Evolutionary conservation across 2,797 vertebrate genomes (phyloP).

Genomic region (Gallirallus australis): DNA sequence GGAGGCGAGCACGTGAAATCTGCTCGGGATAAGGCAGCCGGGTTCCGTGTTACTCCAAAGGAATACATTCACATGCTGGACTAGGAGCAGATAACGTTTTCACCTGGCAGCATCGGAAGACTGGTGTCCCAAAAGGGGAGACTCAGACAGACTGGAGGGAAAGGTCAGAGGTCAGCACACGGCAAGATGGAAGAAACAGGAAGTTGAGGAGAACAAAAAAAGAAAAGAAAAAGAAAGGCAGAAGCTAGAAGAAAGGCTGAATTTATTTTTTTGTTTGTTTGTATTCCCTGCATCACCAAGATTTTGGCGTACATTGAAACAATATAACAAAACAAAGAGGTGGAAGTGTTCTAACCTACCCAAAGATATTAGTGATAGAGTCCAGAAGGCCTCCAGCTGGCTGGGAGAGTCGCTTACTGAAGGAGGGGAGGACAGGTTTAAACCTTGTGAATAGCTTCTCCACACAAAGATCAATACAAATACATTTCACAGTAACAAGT

Average conservation of each 20-base stretch:
- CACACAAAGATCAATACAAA: conserved; percentile 70
- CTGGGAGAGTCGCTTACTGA: conserved; percentile 91
- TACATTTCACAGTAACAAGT: conserved; percentile 64
- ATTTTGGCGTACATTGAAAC: conserved; percentile 63
- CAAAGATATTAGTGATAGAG: conserved; percentile 98
- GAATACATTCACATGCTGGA: conserved; percentile 76
- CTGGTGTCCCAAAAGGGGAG: conserved; percentile 89
- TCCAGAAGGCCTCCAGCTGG: conserved; percentile 91
- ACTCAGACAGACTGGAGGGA: conserved; percentile 89
- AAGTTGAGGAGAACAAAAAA: conserved; percentile 76
- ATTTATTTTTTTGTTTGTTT: conserved; percentile 25
- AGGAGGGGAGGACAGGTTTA: conserved; percentile 85
- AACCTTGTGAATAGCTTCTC: conserved; percentile 75
- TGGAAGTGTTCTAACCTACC: conserved; percentile 87
- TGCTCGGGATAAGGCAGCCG: background rate
- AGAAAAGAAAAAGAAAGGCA: conserved; percentile 70
- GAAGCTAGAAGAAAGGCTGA: conserved; percentile 79
- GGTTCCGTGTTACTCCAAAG: background rate
- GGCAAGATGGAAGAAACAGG: conserved; percentile 78
- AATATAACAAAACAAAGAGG: conserved; percentile 69
- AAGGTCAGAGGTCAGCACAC: conserved; percentile 83
- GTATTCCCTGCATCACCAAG: conserved; percentile 63
- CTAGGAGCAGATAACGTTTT: conserved; percentile 75
- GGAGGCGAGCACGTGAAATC: background rate
- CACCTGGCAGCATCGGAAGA: conserved; percentile 88